Base-by-base conservation (phyloP, 64 coral and sea anemone genomes). In the Porites australiensis region DNA sequence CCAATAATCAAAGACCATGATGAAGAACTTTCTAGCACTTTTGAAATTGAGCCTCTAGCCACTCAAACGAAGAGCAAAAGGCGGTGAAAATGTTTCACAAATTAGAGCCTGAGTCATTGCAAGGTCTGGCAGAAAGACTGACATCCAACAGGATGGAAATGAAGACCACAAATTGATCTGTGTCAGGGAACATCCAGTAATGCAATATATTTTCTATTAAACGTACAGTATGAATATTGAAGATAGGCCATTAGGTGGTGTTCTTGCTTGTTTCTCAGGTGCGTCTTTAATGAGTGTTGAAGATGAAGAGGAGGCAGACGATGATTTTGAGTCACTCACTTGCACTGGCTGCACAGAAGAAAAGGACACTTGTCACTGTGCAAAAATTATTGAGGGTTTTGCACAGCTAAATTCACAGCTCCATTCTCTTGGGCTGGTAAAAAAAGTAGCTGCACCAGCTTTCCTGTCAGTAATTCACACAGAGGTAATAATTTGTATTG, bases 391-490 rank as follows among this genome's bases (percentile, higher is more conserved):
- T 13, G 92, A 82, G 14, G 80, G 69, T 47, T 99, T 99, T 75
- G 80, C 82, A 79, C 88, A 86, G 64, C 88, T 95, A 5, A 99
- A 96, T 74, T 86, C 84, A 54, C 90, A 91, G 77, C 79, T 99
- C 13, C 63, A 82, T 58, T 87, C 87, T 37, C 47, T 99, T 59
- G 98, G 98, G 50, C 46, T 99, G 62, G 59, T 99, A 44, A 92
- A 99, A 22, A 96, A 94, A 85, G 91, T 99, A 27, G 91, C 91
- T 44, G 94, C 92, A 54, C 91, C 94, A 43, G 98, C 98, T 44
- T 94, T 96, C 78, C 52, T 99, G 20, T 93, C 94, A 44, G 98
- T 99, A 13, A 96, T 99, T 16, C 98, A 99, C 44, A 94, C 47
- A 77, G 85, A 89, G 91, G 98, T 99, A 91, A 60, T 60, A 13